These are phyloP conservation scores for Fragariocoptes setiger DNA, from an alignment of 1,140 invertebrate genomes.

Conservation along the genomic window DNA sequence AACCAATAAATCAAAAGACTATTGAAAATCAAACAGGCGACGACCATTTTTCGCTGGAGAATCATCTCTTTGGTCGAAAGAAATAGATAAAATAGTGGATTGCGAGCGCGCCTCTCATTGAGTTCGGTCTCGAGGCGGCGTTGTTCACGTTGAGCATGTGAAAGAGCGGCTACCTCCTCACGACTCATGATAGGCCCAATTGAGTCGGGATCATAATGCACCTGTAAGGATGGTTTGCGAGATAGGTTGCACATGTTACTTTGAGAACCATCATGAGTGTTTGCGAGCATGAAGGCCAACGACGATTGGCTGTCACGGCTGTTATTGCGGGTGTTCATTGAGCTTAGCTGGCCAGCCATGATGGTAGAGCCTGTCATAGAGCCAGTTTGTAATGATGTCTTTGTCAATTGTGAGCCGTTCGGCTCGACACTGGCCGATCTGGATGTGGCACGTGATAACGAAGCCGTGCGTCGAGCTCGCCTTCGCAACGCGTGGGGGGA, in stretches of 20 bases:
- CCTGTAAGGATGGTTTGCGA: conserved; percentile 82
- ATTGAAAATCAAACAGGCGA: not conserved
- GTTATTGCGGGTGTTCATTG: not conserved
- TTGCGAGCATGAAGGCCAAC: conserved; percentile 21
- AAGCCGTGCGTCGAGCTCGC: no score
- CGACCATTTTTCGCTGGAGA: not conserved
- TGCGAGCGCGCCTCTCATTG: conserved; percentile 57
- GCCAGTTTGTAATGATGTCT: no score
- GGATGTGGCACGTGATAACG: no score
- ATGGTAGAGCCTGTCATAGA: no score
- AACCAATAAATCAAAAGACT: not conserved
- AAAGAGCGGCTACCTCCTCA: conserved; percentile 71
- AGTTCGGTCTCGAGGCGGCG: conserved; percentile 61
- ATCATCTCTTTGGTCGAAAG: conserved; percentile 64
- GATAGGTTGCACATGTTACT: no score
- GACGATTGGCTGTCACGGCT: no score
- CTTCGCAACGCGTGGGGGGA: no score
- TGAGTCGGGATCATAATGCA: conserved; percentile 30
- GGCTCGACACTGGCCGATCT: no score
- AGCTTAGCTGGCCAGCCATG: conserved; percentile 1
- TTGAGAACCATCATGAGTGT: no score
- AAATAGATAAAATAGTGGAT: conserved; percentile 74
- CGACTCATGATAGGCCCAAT: conserved; percentile 43
- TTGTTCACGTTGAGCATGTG: conserved; percentile 67
- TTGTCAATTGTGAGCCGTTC: no score